Percentiles rank a stretch among this genome's conserved stretches.
These are phyloP conservation scores for Hiodon tergisus DNA, from an alignment of 2,113 vertebrate species.

Conservation along the genomic window DNA sequence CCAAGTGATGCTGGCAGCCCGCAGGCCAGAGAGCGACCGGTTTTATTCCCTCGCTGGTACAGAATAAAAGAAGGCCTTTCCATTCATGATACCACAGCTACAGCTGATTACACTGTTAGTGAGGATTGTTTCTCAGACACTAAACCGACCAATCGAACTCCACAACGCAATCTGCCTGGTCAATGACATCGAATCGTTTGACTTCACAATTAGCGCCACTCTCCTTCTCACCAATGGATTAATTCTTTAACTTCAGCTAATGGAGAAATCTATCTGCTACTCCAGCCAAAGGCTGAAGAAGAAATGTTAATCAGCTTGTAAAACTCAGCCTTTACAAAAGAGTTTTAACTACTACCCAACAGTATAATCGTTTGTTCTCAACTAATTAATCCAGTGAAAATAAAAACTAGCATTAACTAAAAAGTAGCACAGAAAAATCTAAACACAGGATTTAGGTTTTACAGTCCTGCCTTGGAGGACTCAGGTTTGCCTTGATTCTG, in stretches of 20 bases:
- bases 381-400: background rate
- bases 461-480: background rate
- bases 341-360: too few species aligned
- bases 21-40: slow-evolving; percentile 12
- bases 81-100: background rate
- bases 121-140: background rate
- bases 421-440: background rate
- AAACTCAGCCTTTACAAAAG: too few species aligned
- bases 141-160: background rate
- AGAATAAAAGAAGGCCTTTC: background rate
- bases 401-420: background rate
- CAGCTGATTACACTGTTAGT: background rate
- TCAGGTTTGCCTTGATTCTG: too few species aligned
- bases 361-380: background rate
- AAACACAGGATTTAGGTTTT: background rate
- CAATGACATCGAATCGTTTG: background rate
- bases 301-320: background rate
- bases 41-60: slow-evolving; percentile 15
- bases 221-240: background rate
- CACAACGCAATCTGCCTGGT: background rate
- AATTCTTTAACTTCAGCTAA: background rate
- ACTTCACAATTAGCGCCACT: background rate
- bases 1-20: slow-evolving; percentile 42
- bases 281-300: background rate
- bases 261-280: background rate